Evolutionary conservation across 2,113 vertebrate species (phyloP).

Genomic region (Cryptomyrus ogoouensis): DNA sequence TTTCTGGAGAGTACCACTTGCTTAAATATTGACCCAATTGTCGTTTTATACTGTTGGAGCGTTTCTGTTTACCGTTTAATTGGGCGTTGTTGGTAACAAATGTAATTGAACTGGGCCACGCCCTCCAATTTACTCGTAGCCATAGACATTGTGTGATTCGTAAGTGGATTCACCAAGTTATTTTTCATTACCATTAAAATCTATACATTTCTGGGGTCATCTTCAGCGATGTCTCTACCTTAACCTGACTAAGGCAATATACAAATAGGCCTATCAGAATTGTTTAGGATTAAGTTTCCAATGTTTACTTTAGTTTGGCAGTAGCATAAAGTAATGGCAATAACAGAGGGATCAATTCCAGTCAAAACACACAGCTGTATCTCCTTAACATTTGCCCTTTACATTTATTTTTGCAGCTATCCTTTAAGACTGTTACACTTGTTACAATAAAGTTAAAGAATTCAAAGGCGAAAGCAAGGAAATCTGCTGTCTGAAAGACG

Average conservation of each 20-base stretch:
- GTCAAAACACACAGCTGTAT: not conserved
- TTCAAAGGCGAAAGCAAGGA: not conserved
- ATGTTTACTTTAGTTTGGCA: not conserved
- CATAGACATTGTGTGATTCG: not conserved
- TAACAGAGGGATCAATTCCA: not conserved
- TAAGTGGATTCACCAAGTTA: not conserved
- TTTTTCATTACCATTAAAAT: not conserved
- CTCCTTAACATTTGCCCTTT: not conserved
- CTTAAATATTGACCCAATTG: slow-evolving; percentile 64
- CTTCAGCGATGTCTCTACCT: not conserved
- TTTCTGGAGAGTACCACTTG: slow-evolving; percentile 57
- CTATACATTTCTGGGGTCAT: not conserved
- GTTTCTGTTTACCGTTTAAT: slow-evolving; percentile 10
- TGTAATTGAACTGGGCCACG: not conserved
- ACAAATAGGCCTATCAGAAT: not conserved
- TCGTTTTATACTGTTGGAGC: slow-evolving; percentile 49
- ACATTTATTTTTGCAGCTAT: not conserved
- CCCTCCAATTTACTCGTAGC: not conserved
- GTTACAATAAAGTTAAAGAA: not conserved
- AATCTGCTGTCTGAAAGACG: not conserved
- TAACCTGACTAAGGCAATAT: not conserved
- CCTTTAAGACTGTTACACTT: not conserved
- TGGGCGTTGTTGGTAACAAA: slow-evolving; percentile 2
- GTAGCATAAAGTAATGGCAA: not conserved
- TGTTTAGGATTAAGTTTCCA: not conserved